Evolutionary conservation across 2,113 vertebrate species (phyloP).

Genomic region (Seriola aureovittata): DNA sequence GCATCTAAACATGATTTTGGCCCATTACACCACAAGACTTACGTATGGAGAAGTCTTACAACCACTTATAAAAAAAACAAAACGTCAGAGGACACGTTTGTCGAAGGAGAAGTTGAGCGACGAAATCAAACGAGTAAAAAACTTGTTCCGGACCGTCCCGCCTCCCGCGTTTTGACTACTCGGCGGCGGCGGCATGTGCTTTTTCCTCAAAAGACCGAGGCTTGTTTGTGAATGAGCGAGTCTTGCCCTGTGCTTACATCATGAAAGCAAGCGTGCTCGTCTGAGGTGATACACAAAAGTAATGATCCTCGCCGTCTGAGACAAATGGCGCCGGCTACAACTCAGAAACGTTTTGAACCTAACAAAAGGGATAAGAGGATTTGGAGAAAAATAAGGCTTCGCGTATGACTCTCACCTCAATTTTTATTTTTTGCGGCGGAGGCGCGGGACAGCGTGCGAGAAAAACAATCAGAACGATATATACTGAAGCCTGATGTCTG

Average conservation of each 20-base stretch:
- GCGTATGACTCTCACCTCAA: slow-evolving; percentile 60
- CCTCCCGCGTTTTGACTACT: not conserved
- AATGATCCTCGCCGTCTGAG: slow-evolving; percentile 44
- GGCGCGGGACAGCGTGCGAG: slow-evolving; percentile 14
- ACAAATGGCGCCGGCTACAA: slow-evolving; percentile 40
- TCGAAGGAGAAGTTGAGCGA: not conserved
- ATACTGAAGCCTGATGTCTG: slow-evolving; percentile 26
- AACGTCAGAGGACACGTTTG: not conserved
- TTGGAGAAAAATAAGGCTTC: slow-evolving; percentile 73
- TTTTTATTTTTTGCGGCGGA: slow-evolving; percentile 7
- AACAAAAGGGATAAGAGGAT: slow-evolving; percentile 42
- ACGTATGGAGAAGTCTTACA: slow-evolving; percentile 54
- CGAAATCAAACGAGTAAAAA: not conserved
- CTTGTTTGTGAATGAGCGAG: slow-evolving; percentile 32
- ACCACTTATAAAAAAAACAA: slow-evolving; percentile 4
- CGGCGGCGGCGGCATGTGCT: slow-evolving; percentile 44
- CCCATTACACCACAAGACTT: slow-evolving; percentile 63
- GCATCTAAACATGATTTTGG: slow-evolving; percentile 79
- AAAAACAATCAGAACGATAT: slow-evolving; percentile 50
- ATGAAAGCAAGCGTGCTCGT: slow-evolving; percentile 54
- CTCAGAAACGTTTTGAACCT: slow-evolving; percentile 25
- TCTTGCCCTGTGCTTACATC: slow-evolving; percentile 78
- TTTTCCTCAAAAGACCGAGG: slow-evolving; percentile 45
- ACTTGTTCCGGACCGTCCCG: slow-evolving; percentile 34
- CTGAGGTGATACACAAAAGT: slow-evolving; percentile 54